These are phyloP conservation scores for Trididemnum miniatum DNA, from an alignment of 23 tunicate genomes.

Conservation along the genomic window DNA sequence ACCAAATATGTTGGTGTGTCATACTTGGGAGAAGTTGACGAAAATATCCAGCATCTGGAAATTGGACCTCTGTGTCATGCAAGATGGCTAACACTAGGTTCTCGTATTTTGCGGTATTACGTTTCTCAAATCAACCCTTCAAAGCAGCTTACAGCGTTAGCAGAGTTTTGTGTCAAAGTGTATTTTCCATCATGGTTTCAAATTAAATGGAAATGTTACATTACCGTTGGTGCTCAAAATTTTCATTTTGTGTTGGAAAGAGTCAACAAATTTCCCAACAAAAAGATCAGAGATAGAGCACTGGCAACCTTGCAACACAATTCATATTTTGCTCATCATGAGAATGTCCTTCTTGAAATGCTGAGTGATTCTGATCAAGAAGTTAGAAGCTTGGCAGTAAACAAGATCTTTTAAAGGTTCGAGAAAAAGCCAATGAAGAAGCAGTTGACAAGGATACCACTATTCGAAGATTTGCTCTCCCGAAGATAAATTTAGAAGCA, in stretches of 20 bases:
- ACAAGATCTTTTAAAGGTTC: slow-evolving; percentile 3
- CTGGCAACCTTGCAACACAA: slow-evolving; percentile 3
- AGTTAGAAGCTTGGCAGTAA: slow-evolving; percentile 16
- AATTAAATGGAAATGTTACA: neutral
- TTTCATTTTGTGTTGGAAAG: neutral
- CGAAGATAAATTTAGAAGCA: no score
- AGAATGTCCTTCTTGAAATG: slow-evolving; percentile 38
- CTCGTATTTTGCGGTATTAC: slow-evolving; percentile 26
- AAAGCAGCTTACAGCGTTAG: neutral
- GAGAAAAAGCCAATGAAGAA: slow-evolving; percentile 4
- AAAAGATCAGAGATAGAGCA: slow-evolving; percentile 5
- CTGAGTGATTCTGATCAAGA: slow-evolving; percentile 18
- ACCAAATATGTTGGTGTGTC: slow-evolving; percentile 17
- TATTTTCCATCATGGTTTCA: slow-evolving; percentile 32
- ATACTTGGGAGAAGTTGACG: no score
- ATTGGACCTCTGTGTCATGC: slow-evolving; percentile 32
- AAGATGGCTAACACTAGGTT: slow-evolving; percentile 38
- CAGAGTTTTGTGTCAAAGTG: slow-evolving; percentile 25
- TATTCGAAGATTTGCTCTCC: slow-evolving; percentile 9
- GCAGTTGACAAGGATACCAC: slow-evolving; percentile 5
- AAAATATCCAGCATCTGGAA: slow-evolving; percentile 6
- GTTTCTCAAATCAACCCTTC: slow-evolving; percentile 17
- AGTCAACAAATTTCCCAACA: slow-evolving; percentile 5
- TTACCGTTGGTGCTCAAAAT: slow-evolving; percentile 30
- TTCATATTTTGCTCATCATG: slow-evolving; percentile 39